A percentile compares a stretch with the other conserved stretches of the same genome.
These are phyloP conservation scores for Coenonympha glycerion DNA, from an alignment of 2,888 invertebrate species.

Conservation along the genomic window DNA sequence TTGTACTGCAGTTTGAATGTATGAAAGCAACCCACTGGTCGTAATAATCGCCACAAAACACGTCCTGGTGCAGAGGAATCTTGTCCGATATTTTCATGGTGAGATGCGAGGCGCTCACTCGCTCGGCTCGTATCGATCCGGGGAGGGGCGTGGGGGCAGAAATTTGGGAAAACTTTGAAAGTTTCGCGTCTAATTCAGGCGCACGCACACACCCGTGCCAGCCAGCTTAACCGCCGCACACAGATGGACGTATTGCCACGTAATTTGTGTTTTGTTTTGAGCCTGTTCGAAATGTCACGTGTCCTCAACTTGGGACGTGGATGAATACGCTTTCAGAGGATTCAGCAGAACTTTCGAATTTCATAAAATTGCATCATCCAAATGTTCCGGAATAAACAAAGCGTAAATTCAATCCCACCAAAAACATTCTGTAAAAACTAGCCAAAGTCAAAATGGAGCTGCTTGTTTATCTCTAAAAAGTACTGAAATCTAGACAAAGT, in stretches of 20 bases:
- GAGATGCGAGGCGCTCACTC: slow-evolving; percentile 58
- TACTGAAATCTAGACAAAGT: too few relatives aligned
- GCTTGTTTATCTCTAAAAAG: too few relatives aligned
- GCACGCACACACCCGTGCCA: slow-evolving; percentile 66
- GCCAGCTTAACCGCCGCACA: slow-evolving; percentile 55
- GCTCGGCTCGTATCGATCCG: slow-evolving; percentile 70
- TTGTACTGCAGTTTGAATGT: background rate
- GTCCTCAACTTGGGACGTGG: slow-evolving; percentile 40
- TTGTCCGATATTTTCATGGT: slow-evolving; percentile 71
- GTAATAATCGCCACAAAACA: slow-evolving; percentile 54
- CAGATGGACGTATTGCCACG: slow-evolving; percentile 45
- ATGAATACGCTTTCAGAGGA: slow-evolving; percentile 32
- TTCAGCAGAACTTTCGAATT: slow-evolving; percentile 27
- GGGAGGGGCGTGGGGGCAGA: slow-evolving; percentile 58
- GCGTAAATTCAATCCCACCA: too few relatives aligned
- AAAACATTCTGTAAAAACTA: too few relatives aligned
- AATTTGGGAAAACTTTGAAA: slow-evolving; percentile 77
- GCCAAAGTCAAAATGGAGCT: too few relatives aligned
- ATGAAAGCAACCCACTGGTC: slow-evolving; percentile 37
- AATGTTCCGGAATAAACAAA: background rate
- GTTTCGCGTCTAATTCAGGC: slow-evolving; percentile 77
- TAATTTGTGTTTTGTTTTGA: slow-evolving; percentile 67
- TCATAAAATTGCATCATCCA: slow-evolving; percentile 18
- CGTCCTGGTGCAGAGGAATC: slow-evolving; percentile 57
- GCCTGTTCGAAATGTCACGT: slow-evolving; percentile 65